phyloP scores from a whole-genome alignment of 1,140 invertebrate species.

The Pissodes strobi region DNA sequence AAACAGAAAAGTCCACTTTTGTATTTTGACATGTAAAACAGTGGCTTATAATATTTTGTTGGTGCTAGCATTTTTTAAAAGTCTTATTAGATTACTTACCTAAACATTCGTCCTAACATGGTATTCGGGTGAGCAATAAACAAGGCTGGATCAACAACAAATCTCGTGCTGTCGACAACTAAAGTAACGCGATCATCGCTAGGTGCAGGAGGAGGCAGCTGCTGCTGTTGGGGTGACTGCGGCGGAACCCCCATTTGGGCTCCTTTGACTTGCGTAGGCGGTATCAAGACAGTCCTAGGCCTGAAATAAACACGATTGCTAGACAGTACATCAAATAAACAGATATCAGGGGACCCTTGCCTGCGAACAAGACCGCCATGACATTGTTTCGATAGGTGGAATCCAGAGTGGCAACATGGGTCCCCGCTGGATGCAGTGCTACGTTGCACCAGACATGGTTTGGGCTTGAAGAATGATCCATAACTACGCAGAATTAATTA shows the following conservation, averaged over 20 bases:
- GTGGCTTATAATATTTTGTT: too few species aligned
- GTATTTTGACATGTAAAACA: too few species aligned
- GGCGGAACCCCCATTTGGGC: conserved; percentile 5
- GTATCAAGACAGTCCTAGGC: too few species aligned
- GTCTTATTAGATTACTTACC: too few species aligned
- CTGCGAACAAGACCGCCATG: conserved; percentile 59
- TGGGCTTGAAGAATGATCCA: conserved; percentile 70
- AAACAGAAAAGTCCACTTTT: too few species aligned
- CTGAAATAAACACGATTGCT: conserved; percentile 21
- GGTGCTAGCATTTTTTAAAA: too few species aligned
- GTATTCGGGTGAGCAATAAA: conserved; percentile 92
- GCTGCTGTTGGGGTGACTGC: conserved; percentile 43
- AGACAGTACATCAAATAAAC: background rate
- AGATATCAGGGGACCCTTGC: conserved; percentile 52
- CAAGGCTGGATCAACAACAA: conserved; percentile 87
- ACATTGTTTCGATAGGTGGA: conserved; percentile 58
- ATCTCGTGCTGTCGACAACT: conserved; percentile 91
- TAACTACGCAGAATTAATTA: conserved; percentile 57
- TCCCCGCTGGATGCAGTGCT: conserved; percentile 60
- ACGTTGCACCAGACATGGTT: conserved; percentile 76
- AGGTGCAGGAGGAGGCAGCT: conserved; percentile 35
- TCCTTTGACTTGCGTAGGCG: conserved; percentile 11
- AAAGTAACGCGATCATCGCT: conserved; percentile 83
- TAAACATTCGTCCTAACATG: conserved; percentile 92
- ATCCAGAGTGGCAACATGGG: conserved; percentile 60